These are phyloP conservation scores for Hydractinia symbiolongicarpus DNA, from an alignment of 30 jellyfish, hydroid and myxozoan genomes.

Conservation along the genomic window DNA sequence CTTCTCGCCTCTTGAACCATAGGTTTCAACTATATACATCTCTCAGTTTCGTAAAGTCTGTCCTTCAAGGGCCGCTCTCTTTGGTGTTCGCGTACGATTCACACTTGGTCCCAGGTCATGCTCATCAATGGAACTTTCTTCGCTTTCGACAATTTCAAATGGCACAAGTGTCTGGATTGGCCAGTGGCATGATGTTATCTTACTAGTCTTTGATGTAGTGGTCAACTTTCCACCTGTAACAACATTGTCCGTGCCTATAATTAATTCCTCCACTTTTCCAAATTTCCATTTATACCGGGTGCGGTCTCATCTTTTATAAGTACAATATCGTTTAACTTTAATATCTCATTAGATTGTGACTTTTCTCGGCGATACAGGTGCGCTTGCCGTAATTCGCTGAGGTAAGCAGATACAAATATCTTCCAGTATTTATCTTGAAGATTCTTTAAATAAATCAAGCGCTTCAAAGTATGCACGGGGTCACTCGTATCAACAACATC, in stretches of 20 bases:
- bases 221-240: neutral
- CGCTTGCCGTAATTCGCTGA: neutral
- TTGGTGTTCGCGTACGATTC: neutral
- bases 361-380: neutral
- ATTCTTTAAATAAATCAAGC: no score
- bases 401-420: no score
- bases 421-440: no score
- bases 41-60: no score
- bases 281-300: neutral
- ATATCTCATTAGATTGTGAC: neutral
- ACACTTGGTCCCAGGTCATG: neutral
- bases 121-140: neutral
- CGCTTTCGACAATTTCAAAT: neutral
- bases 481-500: no score
- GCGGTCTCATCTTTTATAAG: neutral
- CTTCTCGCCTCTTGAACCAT: neutral
- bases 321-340: neutral
- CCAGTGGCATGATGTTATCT: constrained; percentile 1
- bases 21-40: no score
- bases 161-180: neutral
- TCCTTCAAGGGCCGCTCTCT: constrained; percentile 2
- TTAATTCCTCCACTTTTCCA: neutral
- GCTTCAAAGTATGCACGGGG: no score
- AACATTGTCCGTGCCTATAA: neutral
- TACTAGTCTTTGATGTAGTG: neutral